Evolutionary conservation across 2,888 invertebrate species (phyloP), one percentile per base, ranked within the genome.

Genomic region (Eristalinus aeneus): DNA sequence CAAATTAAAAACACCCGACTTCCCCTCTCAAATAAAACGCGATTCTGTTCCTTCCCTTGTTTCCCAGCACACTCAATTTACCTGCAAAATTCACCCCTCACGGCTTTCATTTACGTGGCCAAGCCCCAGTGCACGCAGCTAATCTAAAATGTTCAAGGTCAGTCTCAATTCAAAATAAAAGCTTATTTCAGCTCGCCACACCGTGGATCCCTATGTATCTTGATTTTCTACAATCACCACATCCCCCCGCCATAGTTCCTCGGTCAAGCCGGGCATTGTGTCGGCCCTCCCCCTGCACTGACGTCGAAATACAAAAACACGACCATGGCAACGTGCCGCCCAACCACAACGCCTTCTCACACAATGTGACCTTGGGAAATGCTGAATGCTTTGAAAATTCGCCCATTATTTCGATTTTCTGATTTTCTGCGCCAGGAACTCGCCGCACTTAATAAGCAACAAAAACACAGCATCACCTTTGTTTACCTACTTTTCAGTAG

Each of bases 381-480:
- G n/a, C 16, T 16, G 46, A 46, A 46, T 46, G 46, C 46, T 16
- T 46, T 46, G 46, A 16, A 46, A 46, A 46, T 46, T 46, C 46
- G 6, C 46, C 16, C 46, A 46, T 46, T 46, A 46, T 46, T 16
- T 27, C 27, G 27, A 27, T 27, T 27, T 27, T 27, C 46, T 16
- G n/a, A 46, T 46, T 46, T 46, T 16, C 16, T 46, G 16, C 46
- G 46, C 16, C 53, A 31, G 53, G 10, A 73, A 63, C 5, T 32
- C 22, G 0, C 12, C 27, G 9, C 54, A 23, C 34, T 39, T n/a
- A 60, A 67, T 32, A 75, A 75, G 23, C 53, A 60, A 67, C 60
- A 75, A 67, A 60, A 53, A 60, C 60, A 69, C 34, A 60, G 61
- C 32, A 39, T 53, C 63, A 46, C 54, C n/a, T 22, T 71, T 77